Base-by-base conservation (phyloP, 2,797 vertebrate species). In the Lerista edwardsae region DNA sequence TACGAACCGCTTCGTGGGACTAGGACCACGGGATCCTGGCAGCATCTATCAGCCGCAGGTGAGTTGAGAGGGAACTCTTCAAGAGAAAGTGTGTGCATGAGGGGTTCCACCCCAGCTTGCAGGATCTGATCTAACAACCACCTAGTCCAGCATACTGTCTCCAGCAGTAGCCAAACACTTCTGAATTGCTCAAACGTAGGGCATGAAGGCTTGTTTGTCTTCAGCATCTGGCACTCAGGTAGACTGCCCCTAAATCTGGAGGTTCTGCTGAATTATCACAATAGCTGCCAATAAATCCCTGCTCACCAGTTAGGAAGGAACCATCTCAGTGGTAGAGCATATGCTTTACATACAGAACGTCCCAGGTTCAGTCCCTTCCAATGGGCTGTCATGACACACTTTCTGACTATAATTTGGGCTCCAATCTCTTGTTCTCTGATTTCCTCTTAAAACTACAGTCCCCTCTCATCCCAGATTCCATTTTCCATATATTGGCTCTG, bases 11-110 rank as follows among this genome's bases (percentile, higher is more conserved):
- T 99, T 98, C 93, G 96, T 98, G 96, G 98, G 98, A 96, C 97
- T 99, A 95, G 97, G 97, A 94, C 96, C 98, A 93, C 97, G 98
- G 94, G 98, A 99, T 94, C 97, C 98, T 91, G 96, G 97, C 89
- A 98, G 97, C 96, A 96, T 98, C 92, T 98, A 98, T 97, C 98
- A 98, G 97, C 96, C 98, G 95, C 97, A 98, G 97, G 97, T 97
- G 95, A 96, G 96, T 93, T 86, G 83, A 88, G 89, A 90, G 84
- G 59, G 61, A 91, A 84, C 51, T 55, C 9, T 61, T 61, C 21
- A 8, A 25, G 59, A 61, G 59, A 61, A 2, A 25, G 21, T 25
- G 23, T 23, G 21, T 61, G 23, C 21, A 9, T 25, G 23, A 23
- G 23, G 21, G 59, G 23, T 25, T 25, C 59, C 23, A 25, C 59